These are phyloP conservation scores for Brachyistius frenatus DNA, from an alignment of 2,113 vertebrate genomes.

Conservation along the genomic window DNA sequence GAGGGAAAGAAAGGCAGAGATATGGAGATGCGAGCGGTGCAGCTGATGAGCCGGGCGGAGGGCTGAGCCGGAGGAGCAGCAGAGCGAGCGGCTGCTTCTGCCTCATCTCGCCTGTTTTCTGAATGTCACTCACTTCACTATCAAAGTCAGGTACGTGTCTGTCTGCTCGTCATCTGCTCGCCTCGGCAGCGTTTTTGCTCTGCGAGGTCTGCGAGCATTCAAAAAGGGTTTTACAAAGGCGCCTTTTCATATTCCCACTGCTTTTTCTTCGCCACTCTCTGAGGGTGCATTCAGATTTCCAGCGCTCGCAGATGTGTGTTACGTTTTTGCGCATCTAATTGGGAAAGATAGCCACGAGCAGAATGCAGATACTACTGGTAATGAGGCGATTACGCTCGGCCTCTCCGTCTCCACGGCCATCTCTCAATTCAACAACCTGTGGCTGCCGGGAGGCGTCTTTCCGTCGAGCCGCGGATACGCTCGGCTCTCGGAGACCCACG, in stretches of 20 bases:
- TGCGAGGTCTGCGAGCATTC: conserved; percentile 24
- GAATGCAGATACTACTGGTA: conserved; percentile 70
- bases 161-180: conserved; percentile 61
- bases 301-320: conserved; percentile 42
- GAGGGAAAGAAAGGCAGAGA: conserved; percentile 25
- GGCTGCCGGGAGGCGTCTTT: conserved; percentile 59
- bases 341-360: conserved; percentile 68
- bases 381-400: conserved; percentile 74
- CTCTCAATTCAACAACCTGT: conserved; percentile 80
- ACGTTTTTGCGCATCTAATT: conserved; percentile 63
- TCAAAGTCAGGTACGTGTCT: conserved; percentile 63
- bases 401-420: conserved; percentile 65
- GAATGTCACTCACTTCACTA: conserved; percentile 67
- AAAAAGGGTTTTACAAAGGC: conserved; percentile 43
- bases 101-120: conserved; percentile 66
- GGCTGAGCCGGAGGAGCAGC: conserved; percentile 49
- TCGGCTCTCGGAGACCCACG: conserved; percentile 29
- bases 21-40: conserved; percentile 52
- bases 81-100: conserved; percentile 33
- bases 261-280: conserved; percentile 28
- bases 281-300: conserved; percentile 53
- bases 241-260: conserved; percentile 36
- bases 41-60: conserved; percentile 52
- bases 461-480: conserved; percentile 32
- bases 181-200: conserved; percentile 49